Conservation (phyloP, 2,797 vertebrate genomes). For the Iguana delicatissima region DNA sequence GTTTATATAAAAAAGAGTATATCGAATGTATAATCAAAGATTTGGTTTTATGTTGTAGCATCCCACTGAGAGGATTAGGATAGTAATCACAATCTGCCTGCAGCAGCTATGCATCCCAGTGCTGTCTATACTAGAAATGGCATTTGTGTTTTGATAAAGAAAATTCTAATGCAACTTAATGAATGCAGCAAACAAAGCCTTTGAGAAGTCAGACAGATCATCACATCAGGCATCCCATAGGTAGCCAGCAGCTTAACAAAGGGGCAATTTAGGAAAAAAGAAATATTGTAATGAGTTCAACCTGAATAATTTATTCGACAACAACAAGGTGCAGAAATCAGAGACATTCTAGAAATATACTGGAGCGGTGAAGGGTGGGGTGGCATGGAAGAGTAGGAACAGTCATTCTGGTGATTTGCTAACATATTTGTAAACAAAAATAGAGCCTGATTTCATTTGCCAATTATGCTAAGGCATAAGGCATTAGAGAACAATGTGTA, state of each 20-base stretch:
- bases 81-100: constrained; percentile 69
- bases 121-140: constrained; percentile 12
- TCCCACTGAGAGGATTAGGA: constrained; percentile 72
- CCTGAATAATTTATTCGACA: constrained; percentile 10
- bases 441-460: neutral
- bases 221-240: constrained; percentile 34
- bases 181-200: constrained; percentile 36
- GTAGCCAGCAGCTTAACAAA: constrained; percentile 19
- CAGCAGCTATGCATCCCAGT: constrained; percentile 42
- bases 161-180: constrained; percentile 41
- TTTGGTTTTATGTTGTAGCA: constrained; percentile 60
- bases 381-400: constrained; percentile 48
- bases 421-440: constrained; percentile 46
- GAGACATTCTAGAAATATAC: constrained; percentile 52
- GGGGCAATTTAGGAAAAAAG: neutral
- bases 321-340: constrained; percentile 11
- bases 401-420: constrained; percentile 42
- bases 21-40: constrained; percentile 56
- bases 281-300: constrained; percentile 14
- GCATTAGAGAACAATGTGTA: neutral
- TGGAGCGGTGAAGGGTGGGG: neutral
- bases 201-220: constrained; percentile 45
- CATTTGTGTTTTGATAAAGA: constrained; percentile 34
- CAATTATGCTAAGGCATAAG: neutral
- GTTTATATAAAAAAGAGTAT: constrained; percentile 34